Percentiles rank a stretch among this genome's conserved stretches.
phyloP scores from a whole-genome alignment of 1,140 invertebrate species.

The Ips nitidus region DNA sequence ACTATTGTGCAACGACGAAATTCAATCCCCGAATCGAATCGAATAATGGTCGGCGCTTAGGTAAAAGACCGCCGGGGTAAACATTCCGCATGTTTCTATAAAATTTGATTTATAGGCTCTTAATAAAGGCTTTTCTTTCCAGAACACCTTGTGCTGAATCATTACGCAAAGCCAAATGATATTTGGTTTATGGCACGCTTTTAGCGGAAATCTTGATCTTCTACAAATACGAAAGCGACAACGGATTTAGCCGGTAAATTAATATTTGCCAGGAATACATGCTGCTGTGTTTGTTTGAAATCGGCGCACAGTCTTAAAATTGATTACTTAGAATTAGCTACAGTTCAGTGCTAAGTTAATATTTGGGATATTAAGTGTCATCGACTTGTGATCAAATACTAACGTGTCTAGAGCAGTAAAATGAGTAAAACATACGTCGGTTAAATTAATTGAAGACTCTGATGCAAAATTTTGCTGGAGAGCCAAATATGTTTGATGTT shows the following conservation, averaged over 20 bases:
- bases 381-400: too few relatives aligned
- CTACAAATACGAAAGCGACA: neutral
- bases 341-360: neutral
- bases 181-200: neutral
- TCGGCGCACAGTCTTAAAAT: neutral
- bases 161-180: neutral
- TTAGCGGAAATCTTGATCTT: too few relatives aligned
- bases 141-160: neutral
- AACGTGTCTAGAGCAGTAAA: too few relatives aligned
- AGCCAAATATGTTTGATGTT: too few relatives aligned
- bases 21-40: constrained; percentile 27
- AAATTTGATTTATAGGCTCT: constrained; percentile 15
- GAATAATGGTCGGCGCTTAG: constrained; percentile 30
- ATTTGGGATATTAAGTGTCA: too few relatives aligned
- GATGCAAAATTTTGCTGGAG: too few relatives aligned
- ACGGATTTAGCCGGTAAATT: neutral
- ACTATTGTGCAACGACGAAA: constrained; percentile 36
- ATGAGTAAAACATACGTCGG: too few relatives aligned
- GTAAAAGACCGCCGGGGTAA: constrained; percentile 22
- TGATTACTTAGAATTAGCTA: neutral
- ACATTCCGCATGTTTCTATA: constrained; percentile 25
- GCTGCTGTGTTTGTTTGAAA: neutral
- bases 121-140: neutral
- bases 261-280: neutral
- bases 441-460: too few relatives aligned